A percentile compares a stretch with the other conserved stretches of the same genome.
These are phyloP conservation scores for Conops quadrifasciatus DNA, from an alignment of 2,888 invertebrate species.

Conservation along the genomic window DNA sequence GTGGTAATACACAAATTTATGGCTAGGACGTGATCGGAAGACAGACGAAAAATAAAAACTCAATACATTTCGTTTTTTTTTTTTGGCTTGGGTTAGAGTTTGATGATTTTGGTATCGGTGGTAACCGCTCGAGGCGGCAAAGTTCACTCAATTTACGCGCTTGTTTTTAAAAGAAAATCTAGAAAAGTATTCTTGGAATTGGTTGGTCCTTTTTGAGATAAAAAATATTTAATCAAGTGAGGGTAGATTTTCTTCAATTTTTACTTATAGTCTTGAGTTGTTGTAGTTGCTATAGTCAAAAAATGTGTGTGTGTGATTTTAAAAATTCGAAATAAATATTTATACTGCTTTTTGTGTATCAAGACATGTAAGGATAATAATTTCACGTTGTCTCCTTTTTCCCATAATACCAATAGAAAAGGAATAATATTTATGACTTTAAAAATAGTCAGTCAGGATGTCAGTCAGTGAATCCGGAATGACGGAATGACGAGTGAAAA, in stretches of 20 bases:
- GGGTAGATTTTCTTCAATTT: slow-evolving; percentile 4
- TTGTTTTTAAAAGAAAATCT: slow-evolving; percentile 15
- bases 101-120: slow-evolving; percentile 12
- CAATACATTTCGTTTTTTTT: not conserved
- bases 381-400: not conserved
- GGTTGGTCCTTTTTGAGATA: slow-evolving; percentile 7
- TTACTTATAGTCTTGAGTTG: not conserved
- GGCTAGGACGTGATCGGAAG: slow-evolving; percentile 22
- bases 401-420: too few species aligned
- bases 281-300: not conserved
- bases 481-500: too few species aligned
- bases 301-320: slow-evolving; percentile 21
- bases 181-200: slow-evolving; percentile 28
- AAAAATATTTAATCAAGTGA: slow-evolving; percentile 33
- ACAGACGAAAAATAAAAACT: slow-evolving; percentile 8
- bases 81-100: not conserved
- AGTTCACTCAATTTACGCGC: slow-evolving; percentile 24
- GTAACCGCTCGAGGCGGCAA: slow-evolving; percentile 17
- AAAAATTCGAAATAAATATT: slow-evolving; percentile 20
- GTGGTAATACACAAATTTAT: slow-evolving; percentile 23
- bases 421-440: too few species aligned
- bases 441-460: too few species aligned
- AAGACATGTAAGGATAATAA: slow-evolving; percentile 9
- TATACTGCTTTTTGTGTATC: slow-evolving; percentile 1
- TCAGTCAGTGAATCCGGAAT: too few species aligned